Evolutionary conservation across 2,113 vertebrate species (phyloP).

Genomic region (Otis tarda): DNA sequence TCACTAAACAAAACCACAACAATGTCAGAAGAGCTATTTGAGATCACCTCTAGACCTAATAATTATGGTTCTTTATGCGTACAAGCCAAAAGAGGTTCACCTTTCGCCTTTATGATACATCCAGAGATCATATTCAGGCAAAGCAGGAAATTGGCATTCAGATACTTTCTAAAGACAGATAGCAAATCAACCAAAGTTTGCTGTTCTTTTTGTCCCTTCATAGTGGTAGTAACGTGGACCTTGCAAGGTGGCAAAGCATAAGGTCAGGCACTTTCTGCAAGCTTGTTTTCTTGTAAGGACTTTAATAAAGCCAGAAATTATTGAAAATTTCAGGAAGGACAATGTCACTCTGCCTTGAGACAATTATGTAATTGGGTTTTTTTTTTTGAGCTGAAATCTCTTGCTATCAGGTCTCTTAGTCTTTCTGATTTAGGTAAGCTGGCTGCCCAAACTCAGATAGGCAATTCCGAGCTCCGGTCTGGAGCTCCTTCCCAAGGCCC

Average conservation of each 20-base stretch:
- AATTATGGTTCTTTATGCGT: neutral
- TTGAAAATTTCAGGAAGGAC: neutral
- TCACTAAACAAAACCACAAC: no score
- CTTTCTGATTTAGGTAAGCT: neutral
- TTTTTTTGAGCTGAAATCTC: neutral
- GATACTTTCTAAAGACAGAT: neutral
- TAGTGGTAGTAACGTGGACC: neutral
- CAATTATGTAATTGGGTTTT: neutral
- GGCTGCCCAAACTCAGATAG: neutral
- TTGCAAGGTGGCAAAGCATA: neutral
- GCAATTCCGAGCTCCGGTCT: neutral
- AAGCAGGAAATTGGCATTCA: neutral
- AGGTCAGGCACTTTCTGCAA: neutral
- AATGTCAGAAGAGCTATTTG: neutral
- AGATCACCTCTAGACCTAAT: neutral
- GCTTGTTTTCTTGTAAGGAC: constrained; percentile 27
- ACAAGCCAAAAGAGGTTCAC: neutral
- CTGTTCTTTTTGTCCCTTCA: neutral
- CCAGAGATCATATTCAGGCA: neutral
- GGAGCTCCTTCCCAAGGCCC: neutral
- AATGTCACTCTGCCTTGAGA: neutral
- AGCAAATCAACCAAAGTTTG: neutral
- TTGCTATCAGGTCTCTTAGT: neutral
- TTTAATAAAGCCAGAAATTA: constrained; percentile 2
- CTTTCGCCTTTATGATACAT: neutral